Conservation (phyloP, 2,113 vertebrate genomes). For the Leptodactylus fuscus region DNA sequence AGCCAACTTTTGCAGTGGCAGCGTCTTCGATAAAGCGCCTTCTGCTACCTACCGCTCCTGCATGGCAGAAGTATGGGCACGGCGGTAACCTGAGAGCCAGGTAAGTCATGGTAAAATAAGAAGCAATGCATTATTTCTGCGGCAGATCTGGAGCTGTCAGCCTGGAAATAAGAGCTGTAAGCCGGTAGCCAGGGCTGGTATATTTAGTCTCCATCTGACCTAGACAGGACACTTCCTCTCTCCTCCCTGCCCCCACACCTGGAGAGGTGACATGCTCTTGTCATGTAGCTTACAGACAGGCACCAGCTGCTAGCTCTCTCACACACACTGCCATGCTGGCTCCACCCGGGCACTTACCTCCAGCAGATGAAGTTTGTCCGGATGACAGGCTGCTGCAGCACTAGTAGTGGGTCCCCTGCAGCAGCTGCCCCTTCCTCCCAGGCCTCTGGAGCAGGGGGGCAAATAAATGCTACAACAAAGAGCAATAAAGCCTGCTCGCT, state of each 20-base stretch:
- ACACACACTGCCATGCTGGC: neutral
- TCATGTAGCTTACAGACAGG: slow-evolving; percentile 18
- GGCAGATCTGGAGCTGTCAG: no score
- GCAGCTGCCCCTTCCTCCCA: slow-evolving; percentile 28
- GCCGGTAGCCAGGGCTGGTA: no score
- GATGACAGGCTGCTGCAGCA: slow-evolving; percentile 29
- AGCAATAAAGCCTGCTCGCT: slow-evolving; percentile 50
- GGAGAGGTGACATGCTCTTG: slow-evolving; percentile 45
- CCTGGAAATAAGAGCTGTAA: no score
- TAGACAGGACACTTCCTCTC: neutral
- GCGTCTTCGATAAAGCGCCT: no score
- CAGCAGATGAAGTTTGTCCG: slow-evolving; percentile 11
- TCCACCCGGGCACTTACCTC: slow-evolving; percentile 1
- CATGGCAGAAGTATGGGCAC: no score
- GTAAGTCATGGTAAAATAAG: no score
- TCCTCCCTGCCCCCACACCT: slow-evolving; percentile 49
- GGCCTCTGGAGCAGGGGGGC: slow-evolving; percentile 34
- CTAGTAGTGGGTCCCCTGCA: neutral
- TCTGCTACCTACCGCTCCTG: no score
- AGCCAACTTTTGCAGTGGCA: no score
- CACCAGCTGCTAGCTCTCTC: slow-evolving; percentile 43
- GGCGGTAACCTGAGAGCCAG: no score
- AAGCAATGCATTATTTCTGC: no score
- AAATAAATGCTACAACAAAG: slow-evolving; percentile 58
- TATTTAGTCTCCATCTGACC: neutral